phyloP scores from a whole-genome alignment of 2,797 vertebrate genomes.

The Vultur gryphus region DNA sequence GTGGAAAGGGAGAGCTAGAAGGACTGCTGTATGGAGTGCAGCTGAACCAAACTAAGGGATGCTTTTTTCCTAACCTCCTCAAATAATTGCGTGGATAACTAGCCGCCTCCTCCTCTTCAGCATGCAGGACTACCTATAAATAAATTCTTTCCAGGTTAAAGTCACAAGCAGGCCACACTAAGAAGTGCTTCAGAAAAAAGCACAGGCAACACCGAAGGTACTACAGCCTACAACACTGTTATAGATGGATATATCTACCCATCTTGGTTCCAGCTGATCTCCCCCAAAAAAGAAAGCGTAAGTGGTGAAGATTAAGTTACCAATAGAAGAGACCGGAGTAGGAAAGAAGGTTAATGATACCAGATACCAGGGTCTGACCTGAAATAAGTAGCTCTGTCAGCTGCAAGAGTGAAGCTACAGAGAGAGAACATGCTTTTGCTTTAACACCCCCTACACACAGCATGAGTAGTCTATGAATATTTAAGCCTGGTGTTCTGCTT shows the following conservation, averaged over 20 bases:
- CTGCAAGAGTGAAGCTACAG: not conserved
- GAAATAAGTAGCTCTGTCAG: conserved; percentile 42
- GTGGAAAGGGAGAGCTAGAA: not conserved
- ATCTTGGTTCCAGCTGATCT: not conserved
- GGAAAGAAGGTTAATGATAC: conserved; percentile 31
- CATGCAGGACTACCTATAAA: not conserved
- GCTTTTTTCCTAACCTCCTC: not conserved
- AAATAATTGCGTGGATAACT: not conserved
- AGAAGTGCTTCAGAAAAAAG: not conserved
- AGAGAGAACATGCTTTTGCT: not conserved
- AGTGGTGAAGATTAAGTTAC: not conserved
- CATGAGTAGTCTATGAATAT: not conserved
- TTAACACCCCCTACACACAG: conserved; percentile 16
- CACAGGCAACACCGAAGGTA: not conserved
- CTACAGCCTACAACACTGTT: not conserved
- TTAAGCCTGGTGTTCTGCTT: not conserved
- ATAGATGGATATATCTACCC: not conserved
- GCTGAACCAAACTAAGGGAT: not conserved
- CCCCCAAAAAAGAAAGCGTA: not conserved
- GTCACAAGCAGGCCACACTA: not conserved
- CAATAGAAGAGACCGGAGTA: not conserved
- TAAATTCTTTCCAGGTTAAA: not conserved
- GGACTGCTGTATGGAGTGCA: not conserved
- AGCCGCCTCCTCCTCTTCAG: not conserved
- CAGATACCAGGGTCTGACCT: not conserved